Base-by-base conservation (phyloP, 2,888 invertebrate species). In the Dicyrtoma fusca region DNA sequence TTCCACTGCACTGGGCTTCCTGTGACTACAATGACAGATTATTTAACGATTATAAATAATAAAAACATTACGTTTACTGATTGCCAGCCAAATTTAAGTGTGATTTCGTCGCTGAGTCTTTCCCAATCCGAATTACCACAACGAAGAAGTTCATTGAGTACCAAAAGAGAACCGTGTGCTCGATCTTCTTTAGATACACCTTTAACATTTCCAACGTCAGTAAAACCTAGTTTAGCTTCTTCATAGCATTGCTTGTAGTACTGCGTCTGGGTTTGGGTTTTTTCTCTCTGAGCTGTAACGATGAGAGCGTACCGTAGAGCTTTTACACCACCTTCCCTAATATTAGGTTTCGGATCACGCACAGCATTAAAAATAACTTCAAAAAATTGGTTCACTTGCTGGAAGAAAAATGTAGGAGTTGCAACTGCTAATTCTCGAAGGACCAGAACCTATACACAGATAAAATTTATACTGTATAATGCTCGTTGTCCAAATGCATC, bases 331-430 rank as follows among this genome's bases (percentile, higher is more conserved):
- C 92, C 93, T 83, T 97, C 95, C 63, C 98, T 87, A 75, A 98
- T 93, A 45, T 91, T 89, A 5, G 92, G 90, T 85, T 96, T 97
- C 0, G 93, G 91, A 85, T 97, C 97, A 80, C 93, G 89, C 59
- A 97, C 89, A 0, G 95, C 95, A 82, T 91, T 91, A 81, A 97
- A 92, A 76, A 97, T 95, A 69, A 93, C 90, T 76, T 97, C 97
- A 83, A 97, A 97, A 84, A 95, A 95, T 19, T 91, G 91, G 17
- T 93, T 92, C 0, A 95, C 93, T 86, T 94, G 94, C 83, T 95
- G 95, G 82, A 94, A 98, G 84, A 99, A 99, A 83, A 97, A 96
- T 10, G 97, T 97, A 0, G 97, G 97, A 87, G 97, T 94, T 11
- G 94, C 94, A 44, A 94, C 90, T 2, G 98, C 98, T 62, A 99